phyloP scores from a whole-genome alignment of 2,888 invertebrate species.

The Iselma pallidipennis region DNA sequence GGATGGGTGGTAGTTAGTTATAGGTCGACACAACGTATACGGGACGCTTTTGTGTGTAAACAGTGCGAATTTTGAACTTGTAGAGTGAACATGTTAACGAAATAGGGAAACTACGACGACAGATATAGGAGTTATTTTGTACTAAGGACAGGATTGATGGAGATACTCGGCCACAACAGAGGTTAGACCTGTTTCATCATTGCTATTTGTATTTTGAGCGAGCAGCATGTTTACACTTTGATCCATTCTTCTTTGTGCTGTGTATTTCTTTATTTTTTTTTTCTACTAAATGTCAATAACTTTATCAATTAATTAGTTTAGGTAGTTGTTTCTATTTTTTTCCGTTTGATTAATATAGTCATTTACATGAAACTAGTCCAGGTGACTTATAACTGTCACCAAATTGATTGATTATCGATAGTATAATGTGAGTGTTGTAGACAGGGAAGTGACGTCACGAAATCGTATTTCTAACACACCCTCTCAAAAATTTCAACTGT shows the following conservation, averaged over 20 bases:
- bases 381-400: neutral
- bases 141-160: neutral
- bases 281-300: no score
- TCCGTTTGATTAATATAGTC: no score
- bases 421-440: no score
- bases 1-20: conserved; percentile 34
- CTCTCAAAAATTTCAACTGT: neutral
- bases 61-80: conserved; percentile 43
- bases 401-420: neutral
- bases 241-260: no score
- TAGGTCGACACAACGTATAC: conserved; percentile 27
- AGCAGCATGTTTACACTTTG: no score
- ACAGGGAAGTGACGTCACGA: neutral
- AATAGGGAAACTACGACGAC: neutral
- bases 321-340: neutral
- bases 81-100: conserved; percentile 28
- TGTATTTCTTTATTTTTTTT: no score
- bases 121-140: no score
- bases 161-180: neutral
- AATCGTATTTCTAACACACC: no score
- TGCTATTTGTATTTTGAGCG: neutral
- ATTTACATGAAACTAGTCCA: neutral
- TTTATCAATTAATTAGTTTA: neutral
- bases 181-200: neutral
- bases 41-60: conserved; percentile 34